phyloP scores from a whole-genome alignment of 2,888 invertebrate species.

The Acanthococcus lagerstroemiae region DNA sequence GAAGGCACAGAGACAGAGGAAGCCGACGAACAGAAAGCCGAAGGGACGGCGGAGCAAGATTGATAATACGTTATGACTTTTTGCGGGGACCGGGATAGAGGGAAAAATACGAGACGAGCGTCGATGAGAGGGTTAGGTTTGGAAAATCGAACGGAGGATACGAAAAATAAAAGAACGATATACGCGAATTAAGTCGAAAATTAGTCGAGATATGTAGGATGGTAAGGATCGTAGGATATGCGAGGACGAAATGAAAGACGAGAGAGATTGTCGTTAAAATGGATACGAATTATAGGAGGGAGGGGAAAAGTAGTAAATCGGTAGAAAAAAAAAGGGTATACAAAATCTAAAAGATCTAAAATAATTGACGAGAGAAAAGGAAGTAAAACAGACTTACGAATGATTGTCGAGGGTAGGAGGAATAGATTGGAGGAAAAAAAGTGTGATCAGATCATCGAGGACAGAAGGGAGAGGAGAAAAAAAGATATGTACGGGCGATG shows the following conservation, averaged over 20 bases:
- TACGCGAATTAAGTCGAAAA: not conserved
- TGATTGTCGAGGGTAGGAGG: constrained; percentile 21
- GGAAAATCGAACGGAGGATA: not conserved
- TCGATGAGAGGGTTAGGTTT: not conserved
- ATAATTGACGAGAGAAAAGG: not conserved
- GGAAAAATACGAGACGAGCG: not conserved
- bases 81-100: not conserved
- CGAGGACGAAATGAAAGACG: constrained; percentile 17
- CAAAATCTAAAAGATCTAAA: constrained; percentile 7
- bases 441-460: no score
- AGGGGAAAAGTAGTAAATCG: not conserved
- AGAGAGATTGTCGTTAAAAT: constrained; percentile 19
- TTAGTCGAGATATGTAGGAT: constrained; percentile 1
- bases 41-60: constrained; percentile 21
- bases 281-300: not conserved
- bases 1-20: constrained; percentile 15
- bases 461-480: not conserved
- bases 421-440: not conserved
- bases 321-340: constrained; percentile 1
- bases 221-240: not conserved
- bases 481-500: not conserved
- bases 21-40: constrained; percentile 23
- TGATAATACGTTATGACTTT: constrained; percentile 27
- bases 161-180: not conserved
- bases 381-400: constrained; percentile 14